These are phyloP conservation scores for Carassius carassius DNA, from an alignment of 2,113 vertebrate genomes.

Conservation along the genomic window DNA sequence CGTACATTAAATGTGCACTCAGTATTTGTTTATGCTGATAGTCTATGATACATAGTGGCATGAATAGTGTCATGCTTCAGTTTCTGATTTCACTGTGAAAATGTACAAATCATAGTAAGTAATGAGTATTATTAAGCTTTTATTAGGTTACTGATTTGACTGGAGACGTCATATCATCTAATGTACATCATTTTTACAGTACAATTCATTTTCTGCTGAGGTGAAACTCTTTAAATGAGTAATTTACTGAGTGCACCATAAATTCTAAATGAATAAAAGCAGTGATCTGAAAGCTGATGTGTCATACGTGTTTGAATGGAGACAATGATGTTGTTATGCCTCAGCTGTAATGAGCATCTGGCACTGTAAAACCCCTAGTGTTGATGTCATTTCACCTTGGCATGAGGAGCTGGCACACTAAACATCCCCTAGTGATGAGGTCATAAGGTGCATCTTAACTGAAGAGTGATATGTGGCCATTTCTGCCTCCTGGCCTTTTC, in stretches of 20 bases:
- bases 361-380: background rate
- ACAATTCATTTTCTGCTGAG: background rate
- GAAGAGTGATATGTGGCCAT: background rate
- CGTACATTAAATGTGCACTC: background rate
- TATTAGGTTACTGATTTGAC: background rate
- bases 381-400: slow-evolving; percentile 6
- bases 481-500: background rate
- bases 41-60: background rate
- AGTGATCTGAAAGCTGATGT: background rate
- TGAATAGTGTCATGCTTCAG: background rate
- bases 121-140: background rate
- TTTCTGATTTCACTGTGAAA: background rate
- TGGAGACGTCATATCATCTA: background rate
- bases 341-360: slow-evolving; percentile 24
- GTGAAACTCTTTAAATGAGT: background rate
- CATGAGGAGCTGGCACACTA: background rate
- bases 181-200: background rate
- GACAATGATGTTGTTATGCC: background rate
- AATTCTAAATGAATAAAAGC: background rate
- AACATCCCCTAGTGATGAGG: slow-evolving; percentile 21
- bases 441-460: background rate
- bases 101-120: background rate
- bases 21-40: background rate
- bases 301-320: background rate
- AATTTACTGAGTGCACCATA: background rate